Base-by-base conservation (phyloP, 2,797 vertebrate genomes). In the Petrocephalus schoutedeni region DNA sequence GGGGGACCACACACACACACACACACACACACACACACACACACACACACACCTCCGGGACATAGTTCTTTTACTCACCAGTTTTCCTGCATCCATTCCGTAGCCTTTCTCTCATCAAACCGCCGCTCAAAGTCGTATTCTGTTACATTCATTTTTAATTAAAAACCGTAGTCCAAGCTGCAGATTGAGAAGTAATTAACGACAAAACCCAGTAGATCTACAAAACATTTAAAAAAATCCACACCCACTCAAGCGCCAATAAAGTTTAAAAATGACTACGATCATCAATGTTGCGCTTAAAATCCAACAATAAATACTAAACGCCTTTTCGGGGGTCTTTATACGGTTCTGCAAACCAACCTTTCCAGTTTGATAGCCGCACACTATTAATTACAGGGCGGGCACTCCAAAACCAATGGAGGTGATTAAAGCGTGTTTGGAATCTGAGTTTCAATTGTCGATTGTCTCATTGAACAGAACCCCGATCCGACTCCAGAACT, bases 101-200 rank as follows among this genome's bases (percentile, higher is more conserved):
- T 74, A 87, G 89, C 91, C 14, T 49, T 61, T 83, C 92, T 9
- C 87, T 92, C 86, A 88, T 92, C 87, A 85, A 12, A 41, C 0
- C 12, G 45, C 87, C 49, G 84, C 90, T 95, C 94, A 53, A 95
- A 94, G 71, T 92, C 77, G 88, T 93, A 94, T 88, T 93, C 91
- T 49, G 88, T 90, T 16, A 92, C 83, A 12, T 85, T 61, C 16
- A 85, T 61, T 53, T 71, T 36, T 36, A 36, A 71, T 67, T 54
- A 54, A 10, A 57, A 57, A 80, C 71, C 71, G 71, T 9, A 45
- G 45, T 77, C 41, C 36, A 45, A 16, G 19, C 36, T 6, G 16
- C 74, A 45, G 16, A 45, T 77, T 57, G 2, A n/a, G 71, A 77
- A 19, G 2, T 45, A 36, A 45, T 19, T 45, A 36, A 45, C 7